Evolutionary conservation across 2,113 vertebrate species (phyloP).

Genomic region (Centropristis striata): DNA sequence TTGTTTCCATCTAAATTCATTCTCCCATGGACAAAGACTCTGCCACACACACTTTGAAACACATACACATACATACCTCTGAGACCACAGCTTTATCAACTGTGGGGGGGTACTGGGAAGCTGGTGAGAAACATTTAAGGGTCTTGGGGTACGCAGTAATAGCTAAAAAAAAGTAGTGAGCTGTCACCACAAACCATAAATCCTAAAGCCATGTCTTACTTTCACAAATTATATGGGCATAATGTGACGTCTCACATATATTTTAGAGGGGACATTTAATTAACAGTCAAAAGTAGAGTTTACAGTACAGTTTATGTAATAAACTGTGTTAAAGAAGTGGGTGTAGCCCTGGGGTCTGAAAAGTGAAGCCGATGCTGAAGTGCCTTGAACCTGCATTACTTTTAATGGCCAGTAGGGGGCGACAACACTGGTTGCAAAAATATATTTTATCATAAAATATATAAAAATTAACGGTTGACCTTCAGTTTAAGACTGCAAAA

Average conservation of each 20-base stretch:
- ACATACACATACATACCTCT: constrained; percentile 18
- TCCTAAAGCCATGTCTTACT: constrained; percentile 3
- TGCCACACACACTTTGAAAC: constrained; percentile 13
- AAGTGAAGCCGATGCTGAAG: no score
- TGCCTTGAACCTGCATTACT: no score
- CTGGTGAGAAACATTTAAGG: constrained; percentile 30
- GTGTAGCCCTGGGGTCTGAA: no score
- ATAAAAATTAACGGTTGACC: no score
- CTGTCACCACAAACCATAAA: not conserved
- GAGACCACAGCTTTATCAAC: constrained; percentile 56
- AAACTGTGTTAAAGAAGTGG: no score
- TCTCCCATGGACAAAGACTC: constrained; percentile 70
- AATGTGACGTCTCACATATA: not conserved
- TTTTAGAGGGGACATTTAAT: not conserved
- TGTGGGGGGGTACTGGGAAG: constrained; percentile 34
- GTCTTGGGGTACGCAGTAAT: not conserved
- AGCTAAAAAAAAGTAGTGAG: not conserved
- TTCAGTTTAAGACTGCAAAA: no score
- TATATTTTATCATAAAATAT: no score
- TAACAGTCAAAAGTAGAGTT: no score
- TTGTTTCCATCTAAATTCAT: constrained; percentile 69
- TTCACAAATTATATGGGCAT: not conserved
- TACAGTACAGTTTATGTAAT: no score
- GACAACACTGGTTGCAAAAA: no score
- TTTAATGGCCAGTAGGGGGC: no score